Evolutionary conservation across 2,888 invertebrate genomes (phyloP).

Genomic region (Zygogramma bicolorata): DNA sequence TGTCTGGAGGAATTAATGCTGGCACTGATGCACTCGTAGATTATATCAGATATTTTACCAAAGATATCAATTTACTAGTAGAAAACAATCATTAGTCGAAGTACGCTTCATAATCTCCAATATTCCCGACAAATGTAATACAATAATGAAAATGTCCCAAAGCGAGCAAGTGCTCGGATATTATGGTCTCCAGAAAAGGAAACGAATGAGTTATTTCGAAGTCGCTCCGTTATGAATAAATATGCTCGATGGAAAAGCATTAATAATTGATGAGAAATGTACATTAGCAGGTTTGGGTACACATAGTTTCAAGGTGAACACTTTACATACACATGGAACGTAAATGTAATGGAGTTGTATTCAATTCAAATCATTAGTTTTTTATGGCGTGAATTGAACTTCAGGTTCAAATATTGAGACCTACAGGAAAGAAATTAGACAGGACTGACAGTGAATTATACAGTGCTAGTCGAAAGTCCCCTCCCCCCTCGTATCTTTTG

Average conservation of each 20-base stretch:
- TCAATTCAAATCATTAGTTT: not conserved
- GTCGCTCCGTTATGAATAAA: not conserved
- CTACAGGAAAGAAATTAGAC: too few relatives aligned
- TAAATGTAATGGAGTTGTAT: not conserved
- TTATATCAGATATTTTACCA: not conserved
- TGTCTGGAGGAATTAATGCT: not conserved
- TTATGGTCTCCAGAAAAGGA: not conserved
- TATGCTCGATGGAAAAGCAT: not conserved
- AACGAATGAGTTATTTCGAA: not conserved
- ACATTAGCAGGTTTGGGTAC: not conserved
- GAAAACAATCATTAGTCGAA: slow-evolving; percentile 1
- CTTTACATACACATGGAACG: not conserved
- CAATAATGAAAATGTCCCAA: not conserved
- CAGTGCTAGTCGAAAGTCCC: too few relatives aligned
- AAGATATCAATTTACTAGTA: not conserved
- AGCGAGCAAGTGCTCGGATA: not conserved
- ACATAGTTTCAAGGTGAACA: not conserved
- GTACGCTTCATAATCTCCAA: not conserved
- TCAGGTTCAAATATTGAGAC: too few relatives aligned
- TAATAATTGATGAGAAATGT: slow-evolving; percentile 8
- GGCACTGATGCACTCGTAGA: not conserved
- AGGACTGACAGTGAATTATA: too few relatives aligned
- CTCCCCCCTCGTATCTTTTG: too few relatives aligned
- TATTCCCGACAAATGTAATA: not conserved
- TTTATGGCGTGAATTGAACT: not conserved